These are phyloP conservation scores for Drosophila kepulauana DNA, from an alignment of 1,140 invertebrate species.

Conservation along the genomic window DNA sequence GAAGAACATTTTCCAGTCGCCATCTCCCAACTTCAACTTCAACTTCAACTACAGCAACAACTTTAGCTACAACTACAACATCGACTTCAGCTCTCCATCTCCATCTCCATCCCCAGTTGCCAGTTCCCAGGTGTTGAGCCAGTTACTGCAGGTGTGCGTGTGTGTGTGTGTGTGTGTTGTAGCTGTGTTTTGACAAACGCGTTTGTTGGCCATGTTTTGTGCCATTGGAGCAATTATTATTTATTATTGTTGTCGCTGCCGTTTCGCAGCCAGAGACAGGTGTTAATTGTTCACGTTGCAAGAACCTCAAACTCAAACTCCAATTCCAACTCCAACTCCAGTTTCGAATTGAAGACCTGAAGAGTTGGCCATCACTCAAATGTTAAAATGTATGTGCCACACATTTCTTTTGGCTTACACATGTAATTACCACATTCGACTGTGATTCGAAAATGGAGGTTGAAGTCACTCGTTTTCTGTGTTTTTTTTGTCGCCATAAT, in stretches of 20 bases:
- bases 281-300: slow-evolving; percentile 64
- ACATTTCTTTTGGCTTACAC: not conserved
- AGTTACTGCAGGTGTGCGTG: slow-evolving; percentile 20
- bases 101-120: slow-evolving; percentile 3
- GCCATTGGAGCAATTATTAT: slow-evolving; percentile 76
- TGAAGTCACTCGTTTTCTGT: too few relatives aligned
- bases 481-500: slow-evolving; percentile 23
- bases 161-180: slow-evolving; percentile 24
- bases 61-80: not conserved
- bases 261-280: slow-evolving; percentile 46
- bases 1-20: slow-evolving; percentile 28
- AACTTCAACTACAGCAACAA: not conserved
- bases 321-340: slow-evolving; percentile 7
- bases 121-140: slow-evolving; percentile 45
- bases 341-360: not conserved
- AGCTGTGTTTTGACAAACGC: slow-evolving; percentile 54
- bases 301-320: slow-evolving; percentile 10
- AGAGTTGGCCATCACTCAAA: slow-evolving; percentile 37
- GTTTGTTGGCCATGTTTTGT: slow-evolving; percentile 72
- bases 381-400: not conserved
- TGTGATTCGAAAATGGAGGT: slow-evolving; percentile 28
- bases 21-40: slow-evolving; percentile 11
- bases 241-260: slow-evolving; percentile 70
- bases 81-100: slow-evolving; percentile 9
- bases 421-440: slow-evolving; percentile 20